Evolutionary conservation across 2,888 invertebrate genomes (phyloP), one percentile per base, ranked within the genome.

Genomic region (Saturnia japonica): DNA sequence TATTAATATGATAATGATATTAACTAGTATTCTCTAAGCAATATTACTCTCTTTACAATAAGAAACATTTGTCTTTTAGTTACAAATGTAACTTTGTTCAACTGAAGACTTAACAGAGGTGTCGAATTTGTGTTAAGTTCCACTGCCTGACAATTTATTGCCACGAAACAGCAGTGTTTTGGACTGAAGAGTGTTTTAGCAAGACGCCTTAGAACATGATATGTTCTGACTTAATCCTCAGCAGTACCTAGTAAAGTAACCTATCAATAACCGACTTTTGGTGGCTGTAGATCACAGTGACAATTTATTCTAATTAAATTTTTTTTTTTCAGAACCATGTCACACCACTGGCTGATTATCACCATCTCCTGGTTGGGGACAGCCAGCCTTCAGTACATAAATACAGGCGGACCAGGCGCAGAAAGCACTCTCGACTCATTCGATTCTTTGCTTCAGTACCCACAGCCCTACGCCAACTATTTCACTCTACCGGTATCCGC

Each of bases 331-430:
- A 92, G 93, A 87, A 90, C 60, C 76, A 94, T 94, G 93, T 82
- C 86, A 68, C 85, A 85, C 78, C 89, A 87, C 72, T 90, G 89
- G 91, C 84, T 93, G 51, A 82, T 93, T 74, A 82, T 93, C 76
- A 82, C 86, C 1, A 79, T 90, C 75, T 86, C 90, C 1, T 93
- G 91, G 86, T 76, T 93, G 71, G 89, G 93, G 71, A 76, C 84
- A 19, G 93, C 81, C 71, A 88, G 90, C 69, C 89, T 89, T 8
- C 93, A 93, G 78, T 90, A 89, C 83, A 88, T 93, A 77, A 87
- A 84, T 82, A 85, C 83, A 7, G 87, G 82, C 0, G 87, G 80
- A 0, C 78, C 85, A 0, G 82, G 74, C 1, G 77, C 80, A 0
- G 88, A 89, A 25, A 73, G 84, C 12, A 72, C 83, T 9, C 72